Base-by-base conservation (phyloP, 2,797 vertebrate species). In the Vipera latastei region DNA sequence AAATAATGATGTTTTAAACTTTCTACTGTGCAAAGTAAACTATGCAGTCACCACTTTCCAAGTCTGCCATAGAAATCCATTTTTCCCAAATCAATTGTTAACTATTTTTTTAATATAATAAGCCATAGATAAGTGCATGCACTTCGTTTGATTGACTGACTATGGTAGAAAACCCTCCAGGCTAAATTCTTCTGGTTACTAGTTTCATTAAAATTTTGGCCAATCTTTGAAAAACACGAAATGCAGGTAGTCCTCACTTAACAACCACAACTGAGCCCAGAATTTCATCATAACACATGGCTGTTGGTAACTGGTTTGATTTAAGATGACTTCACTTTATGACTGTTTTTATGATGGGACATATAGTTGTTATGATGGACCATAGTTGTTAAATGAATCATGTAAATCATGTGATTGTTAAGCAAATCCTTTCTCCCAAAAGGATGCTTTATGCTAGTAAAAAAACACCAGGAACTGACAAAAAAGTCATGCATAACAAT, bases 1-100 rank as follows among this genome's bases (percentile, higher is more conserved):
- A 94, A 89, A 78, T 92, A 94, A 96, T 94, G 94, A 94, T 94
- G 2, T 2, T 91, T 55, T 94, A 86, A 93, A 91, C 91, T 92
- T 92, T 93, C 90, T 44, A 93, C 85, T 93, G 86, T 65, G 57
- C 65, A 92, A 90, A 97, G 92, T 93, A 38, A 57, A 93, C 63
- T 78, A 57, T 87, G 14, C 61, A 87, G 38, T 90, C 69, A 44
- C 2, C 85, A 0, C 65, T 86, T 95, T 96, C 63, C 69, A 55
- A 48, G 28, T 16, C 48, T 78, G 28, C 25, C 65, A 26, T 1
- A 60, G 4, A 11, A 85, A 92, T 0, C 7, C n/a, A 87, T 85
- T n/a, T 95, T 95, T 91, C 83, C 26, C 59, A 48, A 55, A 56
- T 55, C 20, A 90, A 16, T 14, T 92, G 7, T 89, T 55, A 60